A percentile compares a stretch with the other conserved stretches of the same genome.
Evolutionary conservation across 1,140 invertebrate genomes (phyloP).

Genomic region (Zophobas morio): DNA sequence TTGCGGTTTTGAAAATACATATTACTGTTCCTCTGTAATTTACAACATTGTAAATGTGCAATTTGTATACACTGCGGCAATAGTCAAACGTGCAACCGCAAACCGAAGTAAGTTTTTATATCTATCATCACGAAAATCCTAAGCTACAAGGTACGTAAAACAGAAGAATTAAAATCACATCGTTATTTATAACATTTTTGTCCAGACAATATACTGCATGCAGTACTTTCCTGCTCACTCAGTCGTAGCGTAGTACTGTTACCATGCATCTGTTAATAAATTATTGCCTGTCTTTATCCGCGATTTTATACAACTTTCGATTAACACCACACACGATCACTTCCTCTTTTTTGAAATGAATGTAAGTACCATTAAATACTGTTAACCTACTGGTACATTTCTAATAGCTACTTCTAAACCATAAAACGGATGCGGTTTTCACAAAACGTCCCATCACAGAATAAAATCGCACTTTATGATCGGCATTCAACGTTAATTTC

Average conservation of each 20-base stretch:
- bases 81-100: neutral
- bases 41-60: no score
- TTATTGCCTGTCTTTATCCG: neutral
- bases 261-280: conserved; percentile 13
- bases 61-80: no score
- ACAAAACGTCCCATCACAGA: no score
- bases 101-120: neutral
- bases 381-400: no score
- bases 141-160: neutral
- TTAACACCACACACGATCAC: neutral
- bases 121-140: neutral
- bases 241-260: conserved; percentile 17
- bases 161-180: neutral
- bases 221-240: conserved; percentile 12
- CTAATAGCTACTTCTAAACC: no score
- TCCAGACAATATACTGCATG: conserved; percentile 5
- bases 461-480: neutral
- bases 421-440: no score
- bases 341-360: no score
- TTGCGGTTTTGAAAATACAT: no score
- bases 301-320: conserved; percentile 4
- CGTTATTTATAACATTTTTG: neutral
- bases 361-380: no score
- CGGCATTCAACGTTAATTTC: neutral
- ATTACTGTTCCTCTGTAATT: no score